Percentiles rank a stretch among this genome's conserved stretches.
phyloP scores from a whole-genome alignment of 2,888 invertebrate species.

The Mongoloraphidia duomilia region DNA sequence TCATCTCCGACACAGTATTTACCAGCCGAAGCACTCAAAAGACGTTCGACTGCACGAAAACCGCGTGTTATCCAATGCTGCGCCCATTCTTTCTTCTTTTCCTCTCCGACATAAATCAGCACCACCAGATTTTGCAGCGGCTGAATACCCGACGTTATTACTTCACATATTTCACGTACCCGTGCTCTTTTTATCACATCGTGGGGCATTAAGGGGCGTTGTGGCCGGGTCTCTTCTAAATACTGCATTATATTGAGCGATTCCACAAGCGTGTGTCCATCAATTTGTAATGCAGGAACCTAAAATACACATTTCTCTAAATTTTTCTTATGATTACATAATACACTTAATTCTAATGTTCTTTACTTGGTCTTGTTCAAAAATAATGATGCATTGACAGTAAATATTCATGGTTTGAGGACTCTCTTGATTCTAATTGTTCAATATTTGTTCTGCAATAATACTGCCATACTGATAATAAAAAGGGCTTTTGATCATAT shows the following conservation, averaged over 20 bases:
- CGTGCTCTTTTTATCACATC: conserved; percentile 79
- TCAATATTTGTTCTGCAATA: too few relatives aligned
- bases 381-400: too few relatives aligned
- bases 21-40: conserved; percentile 69
- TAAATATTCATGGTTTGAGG: too few relatives aligned
- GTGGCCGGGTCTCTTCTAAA: conserved; percentile 82
- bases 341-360: too few relatives aligned
- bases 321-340: too few relatives aligned
- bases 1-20: conserved; percentile 90
- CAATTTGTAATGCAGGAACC: conserved; percentile 75
- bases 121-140: conserved; percentile 89
- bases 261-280: conserved; percentile 56
- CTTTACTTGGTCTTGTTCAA: too few relatives aligned
- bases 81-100: conserved; percentile 85
- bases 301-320: too few relatives aligned
- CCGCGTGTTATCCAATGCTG: conserved; percentile 85
- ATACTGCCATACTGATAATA: too few relatives aligned
- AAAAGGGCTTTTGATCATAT: too few relatives aligned
- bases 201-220: conserved; percentile 73
- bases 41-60: conserved; percentile 77
- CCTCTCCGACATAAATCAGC: conserved; percentile 73
- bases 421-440: too few relatives aligned
- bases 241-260: conserved; percentile 87
- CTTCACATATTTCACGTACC: conserved; percentile 84
- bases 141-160: conserved; percentile 87